Evolutionary conservation across 2,113 vertebrate genomes (phyloP).

Genomic region (Drymodes brunneopygia): DNA sequence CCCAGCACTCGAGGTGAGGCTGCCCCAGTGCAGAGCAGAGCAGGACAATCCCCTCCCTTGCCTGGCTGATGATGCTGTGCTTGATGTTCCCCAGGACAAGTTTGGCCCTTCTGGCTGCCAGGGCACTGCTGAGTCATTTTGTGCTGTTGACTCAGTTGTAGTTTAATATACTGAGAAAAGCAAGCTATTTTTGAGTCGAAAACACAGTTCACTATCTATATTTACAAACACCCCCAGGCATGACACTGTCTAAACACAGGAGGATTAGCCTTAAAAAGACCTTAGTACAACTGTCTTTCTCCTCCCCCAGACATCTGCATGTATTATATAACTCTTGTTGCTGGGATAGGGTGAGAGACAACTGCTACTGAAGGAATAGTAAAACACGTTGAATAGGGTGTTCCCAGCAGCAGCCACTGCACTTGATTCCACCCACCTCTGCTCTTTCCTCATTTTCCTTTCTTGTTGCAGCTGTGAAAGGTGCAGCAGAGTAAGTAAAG

Average conservation of each 20-base stretch:
- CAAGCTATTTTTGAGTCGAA: background rate
- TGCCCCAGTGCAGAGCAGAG: fast-evolving
- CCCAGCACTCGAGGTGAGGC: background rate
- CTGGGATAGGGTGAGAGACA: background rate
- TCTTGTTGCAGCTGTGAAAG: background rate
- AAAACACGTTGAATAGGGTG: background rate
- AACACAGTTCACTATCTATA: background rate
- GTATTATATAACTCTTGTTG: background rate
- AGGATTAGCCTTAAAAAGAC: background rate
- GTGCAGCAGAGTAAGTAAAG: background rate
- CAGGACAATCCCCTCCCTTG: background rate
- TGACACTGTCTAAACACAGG: background rate
- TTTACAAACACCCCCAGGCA: background rate
- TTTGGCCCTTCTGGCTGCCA: background rate
- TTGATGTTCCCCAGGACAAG: background rate
- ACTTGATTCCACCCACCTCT: background rate
- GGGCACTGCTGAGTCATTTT: background rate
- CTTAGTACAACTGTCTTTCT: background rate
- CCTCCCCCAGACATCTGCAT: background rate
- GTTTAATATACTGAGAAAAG: background rate
- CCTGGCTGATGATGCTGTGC: fast-evolving
- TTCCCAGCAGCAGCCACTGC: background rate
- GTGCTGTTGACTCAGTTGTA: background rate
- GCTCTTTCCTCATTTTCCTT: background rate
- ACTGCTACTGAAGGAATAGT: background rate